These are phyloP conservation scores for Pyrochroa serraticornis DNA, from an alignment of 2,888 invertebrate species.

Conservation along the genomic window DNA sequence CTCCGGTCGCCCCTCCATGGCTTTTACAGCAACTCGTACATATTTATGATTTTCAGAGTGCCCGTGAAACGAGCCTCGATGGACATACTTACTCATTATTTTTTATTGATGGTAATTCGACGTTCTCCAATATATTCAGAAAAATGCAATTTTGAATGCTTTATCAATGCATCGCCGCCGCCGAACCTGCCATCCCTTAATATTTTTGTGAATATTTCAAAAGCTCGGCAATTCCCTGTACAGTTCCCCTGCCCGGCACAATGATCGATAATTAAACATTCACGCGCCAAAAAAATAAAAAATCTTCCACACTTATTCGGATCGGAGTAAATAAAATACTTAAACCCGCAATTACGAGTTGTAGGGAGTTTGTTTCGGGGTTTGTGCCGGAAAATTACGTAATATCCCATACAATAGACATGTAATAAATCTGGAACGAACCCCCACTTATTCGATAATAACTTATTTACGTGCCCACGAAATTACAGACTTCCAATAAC, in stretches of 20 bases:
- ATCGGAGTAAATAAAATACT: too few relatives aligned
- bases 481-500: conserved; percentile 49
- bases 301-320: too few relatives aligned
- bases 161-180: conserved; percentile 17
- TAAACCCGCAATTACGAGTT: too few relatives aligned
- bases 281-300: too few relatives aligned
- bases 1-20: conserved; percentile 19
- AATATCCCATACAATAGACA: conserved; percentile 4
- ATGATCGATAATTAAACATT: too few relatives aligned
- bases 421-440: conserved; percentile 47
- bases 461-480: conserved; percentile 47
- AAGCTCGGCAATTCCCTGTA: neutral
- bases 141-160: conserved; percentile 30
- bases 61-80: conserved; percentile 36
- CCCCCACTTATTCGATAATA: conserved; percentile 47
- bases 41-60: conserved; percentile 38
- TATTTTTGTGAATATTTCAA: conserved; percentile 16
- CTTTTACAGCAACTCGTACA: conserved; percentile 34
- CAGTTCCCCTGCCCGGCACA: too few relatives aligned
- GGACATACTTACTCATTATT: conserved; percentile 37
- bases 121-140: conserved; percentile 33
- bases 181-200: conserved; percentile 6
- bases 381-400: too few relatives aligned
- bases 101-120: conserved; percentile 37
- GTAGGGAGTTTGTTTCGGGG: neutral